phyloP scores from a whole-genome alignment of 2,113 vertebrate species.

The Thryonomys swinderianus region DNA sequence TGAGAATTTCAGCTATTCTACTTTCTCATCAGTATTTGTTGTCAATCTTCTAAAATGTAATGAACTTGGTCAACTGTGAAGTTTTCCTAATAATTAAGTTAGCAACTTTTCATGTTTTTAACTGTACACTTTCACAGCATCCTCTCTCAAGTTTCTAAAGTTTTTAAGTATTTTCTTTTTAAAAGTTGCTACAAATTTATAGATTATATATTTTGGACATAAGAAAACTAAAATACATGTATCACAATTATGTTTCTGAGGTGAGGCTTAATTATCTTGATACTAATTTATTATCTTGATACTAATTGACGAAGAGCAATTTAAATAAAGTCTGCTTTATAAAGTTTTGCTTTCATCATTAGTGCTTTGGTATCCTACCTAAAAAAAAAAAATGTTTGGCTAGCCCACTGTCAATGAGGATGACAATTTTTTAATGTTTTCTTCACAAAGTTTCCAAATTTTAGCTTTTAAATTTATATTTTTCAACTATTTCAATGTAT shows the following conservation, averaged over 20 bases:
- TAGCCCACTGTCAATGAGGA: not conserved
- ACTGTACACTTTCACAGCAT: not conserved
- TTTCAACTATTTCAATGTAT: not conserved
- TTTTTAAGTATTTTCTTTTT: not conserved
- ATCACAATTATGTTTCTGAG: not conserved
- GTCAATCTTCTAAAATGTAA: not conserved
- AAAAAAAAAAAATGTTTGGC: not conserved
- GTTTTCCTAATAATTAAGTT: not conserved
- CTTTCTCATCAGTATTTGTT: not conserved
- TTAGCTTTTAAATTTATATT: not conserved
- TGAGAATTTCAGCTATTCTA: not conserved
- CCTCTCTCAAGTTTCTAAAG: not conserved
- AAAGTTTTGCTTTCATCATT: not conserved
- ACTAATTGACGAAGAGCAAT: not conserved
- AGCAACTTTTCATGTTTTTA: not conserved
- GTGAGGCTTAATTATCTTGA: not conserved
- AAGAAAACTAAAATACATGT: not conserved
- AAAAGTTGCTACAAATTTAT: not conserved
- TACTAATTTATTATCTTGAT: not conserved
- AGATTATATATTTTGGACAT: not conserved
- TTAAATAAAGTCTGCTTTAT: not conserved
- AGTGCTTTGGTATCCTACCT: not conserved
- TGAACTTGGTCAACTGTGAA: not conserved
- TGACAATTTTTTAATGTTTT: not conserved
- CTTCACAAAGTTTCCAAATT: not conserved